A percentile compares a stretch with the other conserved stretches of the same genome.
phyloP scores from a whole-genome alignment of 2,113 vertebrate species.

The Pogonocichla stellata region DNA sequence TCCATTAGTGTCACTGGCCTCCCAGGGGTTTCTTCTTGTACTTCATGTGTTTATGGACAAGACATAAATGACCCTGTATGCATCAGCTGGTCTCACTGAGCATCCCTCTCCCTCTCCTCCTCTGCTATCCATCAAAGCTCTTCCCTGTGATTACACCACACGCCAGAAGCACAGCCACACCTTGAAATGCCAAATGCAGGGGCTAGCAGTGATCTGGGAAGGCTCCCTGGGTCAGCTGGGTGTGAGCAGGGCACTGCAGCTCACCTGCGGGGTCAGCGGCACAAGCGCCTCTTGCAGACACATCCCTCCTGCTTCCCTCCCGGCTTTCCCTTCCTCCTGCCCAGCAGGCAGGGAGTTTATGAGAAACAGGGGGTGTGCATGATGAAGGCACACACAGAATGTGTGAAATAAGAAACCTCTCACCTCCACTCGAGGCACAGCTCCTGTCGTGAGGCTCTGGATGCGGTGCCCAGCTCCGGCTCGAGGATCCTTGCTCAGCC shows the following conservation, averaged over 20 bases:
- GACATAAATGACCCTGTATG: slow-evolving; percentile 67
- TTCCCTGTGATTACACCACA: not conserved
- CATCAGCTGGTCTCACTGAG: not conserved
- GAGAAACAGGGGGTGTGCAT: not conserved
- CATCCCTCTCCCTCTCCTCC: not conserved
- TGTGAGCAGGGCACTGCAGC: not conserved
- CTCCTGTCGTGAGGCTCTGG: not conserved
- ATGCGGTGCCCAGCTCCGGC: fast-evolving
- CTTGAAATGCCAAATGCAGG: not conserved
- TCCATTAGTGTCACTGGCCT: slow-evolving; percentile 37
- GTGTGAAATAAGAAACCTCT: not conserved
- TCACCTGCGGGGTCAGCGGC: slow-evolving; percentile 15
- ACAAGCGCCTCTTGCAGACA: not conserved
- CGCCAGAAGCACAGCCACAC: not conserved
- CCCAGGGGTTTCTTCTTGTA: slow-evolving; percentile 28
- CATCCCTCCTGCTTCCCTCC: not conserved
- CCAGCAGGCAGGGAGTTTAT: not conserved
- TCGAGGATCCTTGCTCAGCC: not conserved
- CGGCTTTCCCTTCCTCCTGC: not conserved
- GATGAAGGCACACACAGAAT: not conserved
- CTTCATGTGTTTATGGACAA: slow-evolving; percentile 53
- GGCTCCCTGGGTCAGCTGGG: not conserved
- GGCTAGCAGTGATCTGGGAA: not conserved
- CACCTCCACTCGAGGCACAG: not conserved
- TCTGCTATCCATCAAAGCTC: not conserved